Evolutionary conservation across 1,140 invertebrate species (phyloP), one percentile per base, ranked within the genome.

Genomic region (Wiebesia pumilae): DNA sequence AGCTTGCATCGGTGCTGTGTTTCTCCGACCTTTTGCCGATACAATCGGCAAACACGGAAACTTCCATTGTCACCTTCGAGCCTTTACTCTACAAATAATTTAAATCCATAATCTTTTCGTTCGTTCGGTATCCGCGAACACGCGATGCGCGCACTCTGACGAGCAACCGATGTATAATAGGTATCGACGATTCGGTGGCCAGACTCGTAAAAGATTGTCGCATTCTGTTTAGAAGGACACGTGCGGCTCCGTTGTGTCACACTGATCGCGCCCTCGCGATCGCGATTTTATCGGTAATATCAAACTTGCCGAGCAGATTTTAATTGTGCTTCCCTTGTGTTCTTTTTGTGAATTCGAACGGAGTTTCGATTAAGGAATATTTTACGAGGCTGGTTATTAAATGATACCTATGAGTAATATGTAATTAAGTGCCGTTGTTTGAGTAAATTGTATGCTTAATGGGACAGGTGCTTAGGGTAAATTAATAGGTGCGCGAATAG

Each of bases 381-480:
- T 84, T 79, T 24, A 84, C 33, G 83, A 78, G 51, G n/a, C 54
- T 78, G 35, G 27, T 78, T 84, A 65, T 80, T 40, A 62, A 83
- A 75, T 75, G 33, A 14, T 51, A 67, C 40, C 40, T 69, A 47
- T 7, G 35, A 38, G 54, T 65, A 62, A 51, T 77, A 40, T 82
- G 16, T 82, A 82, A 83, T 83, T 83, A 83, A 1, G 16, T 4
- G 6, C 24, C 30, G 27, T 58, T 77, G 47, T 83, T 40, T 24
- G 51, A 30, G 43, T 24, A 58, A 77, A 78, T 58, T 67, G 54
- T 78, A 47, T 43, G 58, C 6, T 78, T 77, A 84, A 69, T n/a
- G 73, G 33, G 73, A 67, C 83, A 84, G 73, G 73, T 84, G 83
- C 58, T 78, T 12, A 24, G 51, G 21, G 21, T 51, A 69, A 69